Percentiles rank a stretch among this genome's conserved stretches.
phyloP scores from a whole-genome alignment of 2,113 vertebrate species.

The Machaerirhynchus nigripectus region DNA sequence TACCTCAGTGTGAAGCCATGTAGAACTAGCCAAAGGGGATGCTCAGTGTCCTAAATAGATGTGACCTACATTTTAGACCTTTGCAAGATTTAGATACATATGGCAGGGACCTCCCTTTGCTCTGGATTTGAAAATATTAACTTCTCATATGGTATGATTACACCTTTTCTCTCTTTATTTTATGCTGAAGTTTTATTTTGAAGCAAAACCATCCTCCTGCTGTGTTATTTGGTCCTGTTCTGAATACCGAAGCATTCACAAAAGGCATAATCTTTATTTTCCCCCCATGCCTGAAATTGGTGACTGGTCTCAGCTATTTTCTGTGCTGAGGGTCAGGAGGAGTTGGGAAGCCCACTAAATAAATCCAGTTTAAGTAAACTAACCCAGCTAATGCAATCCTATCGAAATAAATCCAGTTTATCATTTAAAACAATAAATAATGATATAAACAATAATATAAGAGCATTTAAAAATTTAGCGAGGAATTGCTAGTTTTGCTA shows the following conservation, averaged over 20 bases:
- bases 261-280: neutral
- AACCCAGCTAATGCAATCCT: neutral
- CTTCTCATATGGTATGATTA: neutral
- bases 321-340: neutral
- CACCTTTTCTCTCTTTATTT: neutral
- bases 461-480: neutral
- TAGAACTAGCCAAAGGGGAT: conserved; percentile 45
- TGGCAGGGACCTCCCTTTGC: conserved; percentile 24
- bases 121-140: neutral
- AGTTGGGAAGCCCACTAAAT: neutral
- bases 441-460: neutral
- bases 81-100: conserved; percentile 28
- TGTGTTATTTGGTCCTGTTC: neutral
- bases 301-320: neutral
- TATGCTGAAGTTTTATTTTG: neutral
- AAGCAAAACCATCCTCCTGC: neutral
- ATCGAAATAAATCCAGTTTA: neutral
- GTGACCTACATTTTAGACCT: conserved; percentile 59
- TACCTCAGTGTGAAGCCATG: neutral
- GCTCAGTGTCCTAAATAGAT: conserved; percentile 50
- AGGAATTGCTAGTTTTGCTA: neutral
- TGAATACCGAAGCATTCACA: neutral
- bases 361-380: neutral
- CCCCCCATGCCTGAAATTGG: neutral
- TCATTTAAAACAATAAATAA: neutral